Conservation (phyloP, 2,888 invertebrate genomes). For the Carterocephalus palaemon region DNA sequence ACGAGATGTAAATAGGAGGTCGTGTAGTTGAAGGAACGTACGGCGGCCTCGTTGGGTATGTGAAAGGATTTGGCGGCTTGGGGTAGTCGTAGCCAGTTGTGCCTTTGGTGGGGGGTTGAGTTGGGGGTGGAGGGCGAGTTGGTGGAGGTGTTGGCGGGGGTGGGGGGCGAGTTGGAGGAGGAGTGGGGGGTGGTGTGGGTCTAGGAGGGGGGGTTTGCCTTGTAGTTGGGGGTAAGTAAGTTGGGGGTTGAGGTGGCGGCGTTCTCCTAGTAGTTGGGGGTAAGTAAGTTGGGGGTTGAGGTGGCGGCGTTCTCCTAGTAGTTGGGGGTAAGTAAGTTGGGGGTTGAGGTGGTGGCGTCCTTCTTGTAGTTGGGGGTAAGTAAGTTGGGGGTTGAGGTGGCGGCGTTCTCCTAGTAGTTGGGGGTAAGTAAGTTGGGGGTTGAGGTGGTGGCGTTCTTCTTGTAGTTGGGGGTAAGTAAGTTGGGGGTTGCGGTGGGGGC, state of each 20-base stretch:
- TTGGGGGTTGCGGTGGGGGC: slow-evolving; percentile 30
- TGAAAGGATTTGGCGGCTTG: slow-evolving; percentile 32
- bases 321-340: slow-evolving; percentile 11
- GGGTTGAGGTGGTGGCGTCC: slow-evolving; percentile 20
- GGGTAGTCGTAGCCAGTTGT: slow-evolving; percentile 31
- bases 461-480: slow-evolving; percentile 31
- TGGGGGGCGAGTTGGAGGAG: slow-evolving; percentile 30
- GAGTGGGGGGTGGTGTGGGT: slow-evolving; percentile 30
- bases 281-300: slow-evolving; percentile 26
- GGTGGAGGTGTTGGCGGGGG: slow-evolving; percentile 24
- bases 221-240: too few relatives aligned
- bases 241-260: too few relatives aligned
- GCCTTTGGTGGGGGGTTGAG: slow-evolving; percentile 32
- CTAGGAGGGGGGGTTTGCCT: slow-evolving; percentile 19
- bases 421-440: slow-evolving; percentile 28
- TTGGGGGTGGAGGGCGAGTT: slow-evolving; percentile 34
- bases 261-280: slow-evolving; percentile 10
- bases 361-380: slow-evolving; percentile 28
- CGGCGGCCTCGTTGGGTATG: slow-evolving; percentile 32
- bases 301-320: slow-evolving; percentile 28
- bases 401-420: slow-evolving; percentile 25
- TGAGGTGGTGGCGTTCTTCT: slow-evolving; percentile 27
- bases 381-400: slow-evolving; percentile 30
- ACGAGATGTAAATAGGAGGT: slow-evolving; percentile 36
- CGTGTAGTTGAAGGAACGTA: slow-evolving; percentile 42